Percentiles rank a stretch among this genome's conserved stretches.
Conservation (phyloP, 2,888 invertebrate genomes). For the Meandrusa payeni region DNA sequence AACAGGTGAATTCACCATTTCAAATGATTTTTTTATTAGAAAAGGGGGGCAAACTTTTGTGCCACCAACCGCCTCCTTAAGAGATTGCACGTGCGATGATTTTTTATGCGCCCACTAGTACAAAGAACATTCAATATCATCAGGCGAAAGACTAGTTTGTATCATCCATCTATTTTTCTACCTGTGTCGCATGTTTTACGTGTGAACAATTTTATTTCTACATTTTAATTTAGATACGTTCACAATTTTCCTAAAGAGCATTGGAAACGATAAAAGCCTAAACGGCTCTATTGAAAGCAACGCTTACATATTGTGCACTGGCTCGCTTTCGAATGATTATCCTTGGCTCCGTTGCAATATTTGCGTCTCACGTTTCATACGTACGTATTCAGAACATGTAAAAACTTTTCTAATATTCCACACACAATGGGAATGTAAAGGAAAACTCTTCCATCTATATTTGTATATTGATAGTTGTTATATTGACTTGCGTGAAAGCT, state of each 20-base stretch:
- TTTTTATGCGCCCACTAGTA: no score
- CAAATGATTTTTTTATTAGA: slow-evolving; percentile 3
- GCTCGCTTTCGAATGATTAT: slow-evolving; percentile 22
- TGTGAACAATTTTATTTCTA: no score
- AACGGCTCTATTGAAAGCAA: slow-evolving; percentile 38
- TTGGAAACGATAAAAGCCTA: slow-evolving; percentile 26
- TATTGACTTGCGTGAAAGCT: no score
- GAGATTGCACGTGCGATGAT: no score
- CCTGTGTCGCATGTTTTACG: no score
- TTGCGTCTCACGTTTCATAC: slow-evolving; percentile 22
- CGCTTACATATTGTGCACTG: slow-evolving; percentile 22
- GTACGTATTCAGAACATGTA: slow-evolving; percentile 21
- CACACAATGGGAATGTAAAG: slow-evolving; percentile 18
- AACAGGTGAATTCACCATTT: no score
- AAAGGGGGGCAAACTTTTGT: no score
- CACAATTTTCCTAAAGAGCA: slow-evolving; percentile 1
- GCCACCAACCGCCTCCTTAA: no score
- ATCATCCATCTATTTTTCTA: no score
- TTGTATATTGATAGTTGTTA: neutral
- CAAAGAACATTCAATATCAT: no score
- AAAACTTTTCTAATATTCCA: slow-evolving; percentile 24
- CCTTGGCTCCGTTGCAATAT: slow-evolving; percentile 24
- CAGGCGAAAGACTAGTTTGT: no score
- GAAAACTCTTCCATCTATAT: slow-evolving; percentile 14
- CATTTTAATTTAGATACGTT: slow-evolving; percentile 11